Conservation (phyloP, 2,888 invertebrate genomes). For the Spilosoma lubricipeda region DNA sequence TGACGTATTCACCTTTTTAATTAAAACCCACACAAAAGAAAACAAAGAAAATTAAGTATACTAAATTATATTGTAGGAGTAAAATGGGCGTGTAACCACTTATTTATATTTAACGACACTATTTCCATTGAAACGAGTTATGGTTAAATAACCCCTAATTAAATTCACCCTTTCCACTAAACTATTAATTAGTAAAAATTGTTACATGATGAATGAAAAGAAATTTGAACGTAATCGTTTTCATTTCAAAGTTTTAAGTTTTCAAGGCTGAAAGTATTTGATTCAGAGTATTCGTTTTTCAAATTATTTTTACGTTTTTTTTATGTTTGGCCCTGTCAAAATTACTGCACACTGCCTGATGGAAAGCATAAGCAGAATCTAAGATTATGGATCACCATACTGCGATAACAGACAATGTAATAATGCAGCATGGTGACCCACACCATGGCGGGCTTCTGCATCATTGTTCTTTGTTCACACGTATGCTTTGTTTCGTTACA, state of each 20-base stretch:
- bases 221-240: slow-evolving; percentile 4
- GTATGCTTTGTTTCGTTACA: too few species aligned
- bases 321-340: too few species aligned
- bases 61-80: slow-evolving; percentile 10
- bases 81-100: slow-evolving; percentile 17
- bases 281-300: background rate
- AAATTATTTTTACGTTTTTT: too few species aligned
- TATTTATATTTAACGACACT: slow-evolving; percentile 19
- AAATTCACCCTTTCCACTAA: slow-evolving; percentile 7
- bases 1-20: background rate
- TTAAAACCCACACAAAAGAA: slow-evolving; percentile 8
- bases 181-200: slow-evolving; percentile 27
- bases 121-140: slow-evolving; percentile 31
- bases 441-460: too few species aligned
- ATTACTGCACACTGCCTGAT: too few species aligned
- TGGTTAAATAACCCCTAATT: slow-evolving; percentile 19
- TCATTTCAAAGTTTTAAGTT: background rate
- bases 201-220: slow-evolving; percentile 20
- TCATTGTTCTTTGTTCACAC: too few species aligned
- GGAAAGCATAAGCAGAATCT: too few species aligned
- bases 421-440: too few species aligned
- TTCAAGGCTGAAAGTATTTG: background rate
- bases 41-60: slow-evolving; percentile 8
- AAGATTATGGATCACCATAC: too few species aligned
- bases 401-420: too few species aligned